Percentiles rank a stretch among this genome's conserved stretches.
Evolutionary conservation across 2,888 invertebrate species (phyloP).

Genomic region (Chorisops tibialis): DNA sequence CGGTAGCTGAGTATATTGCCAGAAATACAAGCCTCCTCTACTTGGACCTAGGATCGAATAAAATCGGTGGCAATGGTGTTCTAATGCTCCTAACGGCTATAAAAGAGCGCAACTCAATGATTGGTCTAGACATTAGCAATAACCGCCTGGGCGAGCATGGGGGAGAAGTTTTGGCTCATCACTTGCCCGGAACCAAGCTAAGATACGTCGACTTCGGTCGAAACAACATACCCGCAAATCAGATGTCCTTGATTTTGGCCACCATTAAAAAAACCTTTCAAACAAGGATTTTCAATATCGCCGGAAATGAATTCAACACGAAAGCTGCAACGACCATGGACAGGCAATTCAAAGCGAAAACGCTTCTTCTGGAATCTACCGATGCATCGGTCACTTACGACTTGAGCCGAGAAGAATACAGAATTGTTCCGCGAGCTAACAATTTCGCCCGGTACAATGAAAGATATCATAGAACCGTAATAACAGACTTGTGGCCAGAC

Average conservation of each 20-base stretch:
- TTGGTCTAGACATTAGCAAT: conserved; percentile 41
- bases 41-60: conserved; percentile 43
- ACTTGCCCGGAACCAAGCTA: conserved; percentile 36
- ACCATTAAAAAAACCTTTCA: conserved; percentile 43
- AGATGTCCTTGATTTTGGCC: conserved; percentile 41
- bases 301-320: conserved; percentile 42
- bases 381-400: conserved; percentile 42
- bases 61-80: conserved; percentile 42
- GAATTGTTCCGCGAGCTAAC: conserved; percentile 40
- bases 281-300: conserved; percentile 40
- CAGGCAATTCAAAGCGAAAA: conserved; percentile 40
- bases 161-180: conserved; percentile 43
- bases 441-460: conserved; percentile 9
- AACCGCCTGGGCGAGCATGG: conserved; percentile 45
- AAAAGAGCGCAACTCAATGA: conserved; percentile 35
- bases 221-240: conserved; percentile 41
- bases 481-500: conserved; percentile 5
- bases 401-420: conserved; percentile 38
- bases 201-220: conserved; percentile 40
- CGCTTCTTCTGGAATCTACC: conserved; percentile 38
- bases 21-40: conserved; percentile 34
- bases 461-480: conserved; percentile 22
- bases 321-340: conserved; percentile 39
- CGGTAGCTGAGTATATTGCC: conserved; percentile 42
- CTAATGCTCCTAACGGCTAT: conserved; percentile 41